Conservation (phyloP, 2,113 vertebrate genomes). For the Pelobates fuscus region DNA sequence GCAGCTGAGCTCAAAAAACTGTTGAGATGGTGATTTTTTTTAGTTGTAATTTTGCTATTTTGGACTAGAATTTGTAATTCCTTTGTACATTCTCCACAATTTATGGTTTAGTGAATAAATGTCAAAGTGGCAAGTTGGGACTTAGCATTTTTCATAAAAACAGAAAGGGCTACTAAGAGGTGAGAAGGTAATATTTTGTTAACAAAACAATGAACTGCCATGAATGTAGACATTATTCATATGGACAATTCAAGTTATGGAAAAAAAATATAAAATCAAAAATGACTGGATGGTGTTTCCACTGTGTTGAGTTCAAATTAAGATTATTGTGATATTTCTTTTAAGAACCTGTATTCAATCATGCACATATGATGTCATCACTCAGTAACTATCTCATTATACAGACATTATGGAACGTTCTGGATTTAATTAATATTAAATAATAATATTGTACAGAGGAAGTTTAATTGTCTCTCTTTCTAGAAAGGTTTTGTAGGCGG, state of each 20-base stretch:
- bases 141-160: no score
- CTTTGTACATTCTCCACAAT: no score
- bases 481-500: constrained; percentile 36
- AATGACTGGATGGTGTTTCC: background rate
- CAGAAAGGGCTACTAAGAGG: background rate
- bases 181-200: background rate
- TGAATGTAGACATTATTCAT: no score
- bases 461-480: constrained; percentile 46
- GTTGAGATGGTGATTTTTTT: no score
- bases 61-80: no score
- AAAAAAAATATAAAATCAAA: no score
- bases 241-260: no score
- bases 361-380: constrained; percentile 8
- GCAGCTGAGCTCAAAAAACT: no score
- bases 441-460: constrained; percentile 29
- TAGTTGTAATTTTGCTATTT: no score
- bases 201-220: background rate
- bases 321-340: background rate
- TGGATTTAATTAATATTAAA: constrained; percentile 42
- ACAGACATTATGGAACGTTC: constrained; percentile 20
- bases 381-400: constrained; percentile 2
- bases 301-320: background rate
- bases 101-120: no score
- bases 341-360: background rate
- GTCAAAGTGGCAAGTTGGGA: no score